Base-by-base conservation (phyloP, 1,140 invertebrate species). In the Metaphire vulgaris region DNA sequence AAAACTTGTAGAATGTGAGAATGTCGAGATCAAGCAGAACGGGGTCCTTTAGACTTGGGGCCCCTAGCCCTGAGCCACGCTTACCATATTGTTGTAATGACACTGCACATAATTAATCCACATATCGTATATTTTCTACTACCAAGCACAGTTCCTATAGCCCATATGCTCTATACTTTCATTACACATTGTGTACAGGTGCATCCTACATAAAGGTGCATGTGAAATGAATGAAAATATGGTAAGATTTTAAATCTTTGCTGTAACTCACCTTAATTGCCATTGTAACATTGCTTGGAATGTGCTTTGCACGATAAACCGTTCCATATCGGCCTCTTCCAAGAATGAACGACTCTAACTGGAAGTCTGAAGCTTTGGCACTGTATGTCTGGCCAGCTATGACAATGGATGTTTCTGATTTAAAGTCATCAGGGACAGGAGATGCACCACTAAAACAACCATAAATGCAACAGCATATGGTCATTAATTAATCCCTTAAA, bases 191-290 rank as follows among this genome's bases (percentile, higher is more conserved):
- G 2, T 28, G 67, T 69, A 14, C 30, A 69, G 28, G 6, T 69
- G n/a, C 6, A 6, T 56, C 21, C 41, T 12, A 56, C 21, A 56
- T 12, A 56, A 56, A 21, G 6, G 41, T 56, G 41, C 6, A 12
- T 56, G 21, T 56, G 41, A 21, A 21, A 6, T 12, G 6, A 56
- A 6, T 56, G 41, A 56, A 56, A 21, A 56, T 6, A 56, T 21
- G 21, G 41, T 12, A 56, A 12, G 6, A 56, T 6, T 56, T 56
- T 12, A 12, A 12, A 6, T 56, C 21, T 6, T 6, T 21, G 21
- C 41, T 12, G 21, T 72, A n/a, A 34, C 32, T 71, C 32, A 73
- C 72, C 34, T 73, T 73, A 30, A 73, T 30, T 41, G 72, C 72
- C 72, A 73, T 73, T 14, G 34, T 29, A 16, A 30, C n/a, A n/a